These are phyloP conservation scores for Zenarchopterus dispar DNA, from an alignment of 2,797 vertebrate genomes.

Conservation along the genomic window DNA sequence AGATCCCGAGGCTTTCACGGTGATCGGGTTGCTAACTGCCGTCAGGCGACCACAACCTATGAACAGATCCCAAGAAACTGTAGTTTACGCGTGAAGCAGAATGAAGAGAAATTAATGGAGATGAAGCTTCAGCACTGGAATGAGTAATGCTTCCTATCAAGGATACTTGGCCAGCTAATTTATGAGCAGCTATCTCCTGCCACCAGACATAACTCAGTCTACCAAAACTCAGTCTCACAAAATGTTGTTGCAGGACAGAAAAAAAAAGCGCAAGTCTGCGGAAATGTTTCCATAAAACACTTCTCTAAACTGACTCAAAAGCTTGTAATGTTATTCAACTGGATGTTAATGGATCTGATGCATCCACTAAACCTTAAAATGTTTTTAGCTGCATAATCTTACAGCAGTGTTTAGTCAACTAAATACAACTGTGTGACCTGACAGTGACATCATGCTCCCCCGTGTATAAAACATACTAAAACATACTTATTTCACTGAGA, in stretches of 20 bases:
- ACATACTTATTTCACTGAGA: no score
- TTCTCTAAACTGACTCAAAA: background rate
- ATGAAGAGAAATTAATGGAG: background rate
- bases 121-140: background rate
- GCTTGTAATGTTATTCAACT: background rate
- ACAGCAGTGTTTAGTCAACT: no score
- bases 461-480: no score
- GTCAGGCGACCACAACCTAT: slow-evolving; percentile 93
- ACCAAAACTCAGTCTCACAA: background rate
- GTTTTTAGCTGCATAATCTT: background rate
- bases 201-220: background rate
- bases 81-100: no score
- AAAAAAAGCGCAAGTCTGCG: background rate
- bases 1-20: slow-evolving; percentile 91
- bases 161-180: slow-evolving; percentile 17
- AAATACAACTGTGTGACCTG: no score
- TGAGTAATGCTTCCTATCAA: slow-evolving; percentile 1
- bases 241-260: background rate
- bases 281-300: background rate
- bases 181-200: slow-evolving; percentile 3
- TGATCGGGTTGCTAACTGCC: slow-evolving; percentile 91
- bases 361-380: background rate
- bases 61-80: slow-evolving; percentile 7
- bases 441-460: no score
- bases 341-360: background rate